Conservation (phyloP, 1,140 invertebrate genomes). For the Trichomalopsis sarcophagae region DNA sequence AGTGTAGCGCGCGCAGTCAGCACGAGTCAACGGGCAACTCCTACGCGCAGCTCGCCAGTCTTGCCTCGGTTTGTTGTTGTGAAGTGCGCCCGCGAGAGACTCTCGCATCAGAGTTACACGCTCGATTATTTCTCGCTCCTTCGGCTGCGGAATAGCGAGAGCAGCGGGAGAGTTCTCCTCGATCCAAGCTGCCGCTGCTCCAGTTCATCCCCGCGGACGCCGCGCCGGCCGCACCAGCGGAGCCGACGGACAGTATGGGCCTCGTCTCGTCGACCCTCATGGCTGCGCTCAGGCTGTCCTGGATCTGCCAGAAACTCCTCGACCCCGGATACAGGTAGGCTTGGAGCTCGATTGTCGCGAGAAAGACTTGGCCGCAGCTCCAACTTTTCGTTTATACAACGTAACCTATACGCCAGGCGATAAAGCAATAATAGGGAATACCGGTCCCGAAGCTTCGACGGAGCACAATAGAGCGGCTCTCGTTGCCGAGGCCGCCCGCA, state of each 20-base stretch:
- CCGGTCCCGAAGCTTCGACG: neutral
- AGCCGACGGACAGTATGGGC: conserved; percentile 34
- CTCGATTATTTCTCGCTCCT: neutral
- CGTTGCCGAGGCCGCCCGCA: too few relatives aligned
- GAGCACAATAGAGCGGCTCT: neutral
- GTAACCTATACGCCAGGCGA: neutral
- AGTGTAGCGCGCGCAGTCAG: too few relatives aligned
- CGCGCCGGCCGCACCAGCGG: neutral
- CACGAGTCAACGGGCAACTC: too few relatives aligned
- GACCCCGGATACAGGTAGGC: conserved; percentile 57
- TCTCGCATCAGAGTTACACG: neutral
- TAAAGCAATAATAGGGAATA: neutral
- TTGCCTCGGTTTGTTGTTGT: neutral
- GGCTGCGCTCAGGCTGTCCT: conserved; percentile 55
- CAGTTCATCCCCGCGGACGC: neutral
- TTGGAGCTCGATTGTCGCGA: too few relatives aligned
- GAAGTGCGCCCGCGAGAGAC: neutral
- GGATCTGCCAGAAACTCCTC: conserved; percentile 58
- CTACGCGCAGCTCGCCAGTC: neutral
- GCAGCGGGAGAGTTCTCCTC: neutral
- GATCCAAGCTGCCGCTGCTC: neutral
- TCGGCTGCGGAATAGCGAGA: neutral
- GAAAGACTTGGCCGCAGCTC: too few relatives aligned
- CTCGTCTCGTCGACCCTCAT: conserved; percentile 55
- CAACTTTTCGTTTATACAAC: too few relatives aligned